These are phyloP conservation scores for Silurus glanis DNA, from an alignment of 2,113 vertebrate genomes.

Conservation along the genomic window DNA sequence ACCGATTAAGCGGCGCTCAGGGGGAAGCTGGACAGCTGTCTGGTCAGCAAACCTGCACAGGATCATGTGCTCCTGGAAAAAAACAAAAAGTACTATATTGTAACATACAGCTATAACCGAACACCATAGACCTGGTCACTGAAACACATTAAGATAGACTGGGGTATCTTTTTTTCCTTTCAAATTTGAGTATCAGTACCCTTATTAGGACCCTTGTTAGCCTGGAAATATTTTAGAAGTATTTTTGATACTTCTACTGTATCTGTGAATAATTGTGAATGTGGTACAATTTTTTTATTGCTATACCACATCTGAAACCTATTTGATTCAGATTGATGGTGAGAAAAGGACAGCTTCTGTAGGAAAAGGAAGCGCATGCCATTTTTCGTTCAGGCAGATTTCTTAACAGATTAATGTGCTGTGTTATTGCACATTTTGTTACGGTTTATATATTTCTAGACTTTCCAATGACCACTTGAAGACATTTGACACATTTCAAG, in stretches of 20 bases:
- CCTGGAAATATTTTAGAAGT: neutral
- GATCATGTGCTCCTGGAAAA: conserved; percentile 91
- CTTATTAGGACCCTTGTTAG: neutral
- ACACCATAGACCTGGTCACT: neutral
- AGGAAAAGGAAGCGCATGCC: neutral
- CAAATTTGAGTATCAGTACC: neutral
- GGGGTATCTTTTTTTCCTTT: neutral
- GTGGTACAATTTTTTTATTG: neutral
- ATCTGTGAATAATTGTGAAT: neutral
- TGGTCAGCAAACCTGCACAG: conserved; percentile 97
- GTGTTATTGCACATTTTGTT: neutral
- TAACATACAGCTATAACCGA: neutral
- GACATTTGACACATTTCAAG: neutral
- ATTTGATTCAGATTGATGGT: neutral
- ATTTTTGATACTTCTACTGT: neutral
- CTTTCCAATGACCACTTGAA: neutral
- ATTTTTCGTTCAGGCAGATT: neutral
- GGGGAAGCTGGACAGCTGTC: conserved; percentile 87
- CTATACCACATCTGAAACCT: neutral
- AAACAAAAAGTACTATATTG: neutral
- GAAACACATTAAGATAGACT: neutral
- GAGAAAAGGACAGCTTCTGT: neutral
- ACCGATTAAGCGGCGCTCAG: conserved; percentile 85
- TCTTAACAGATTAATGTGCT: neutral
- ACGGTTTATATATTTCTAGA: neutral